A percentile compares a stretch with the other conserved stretches of the same genome.
These are phyloP conservation scores for Buceros bicornis DNA, from an alignment of 2,797 vertebrate genomes.

Conservation along the genomic window DNA sequence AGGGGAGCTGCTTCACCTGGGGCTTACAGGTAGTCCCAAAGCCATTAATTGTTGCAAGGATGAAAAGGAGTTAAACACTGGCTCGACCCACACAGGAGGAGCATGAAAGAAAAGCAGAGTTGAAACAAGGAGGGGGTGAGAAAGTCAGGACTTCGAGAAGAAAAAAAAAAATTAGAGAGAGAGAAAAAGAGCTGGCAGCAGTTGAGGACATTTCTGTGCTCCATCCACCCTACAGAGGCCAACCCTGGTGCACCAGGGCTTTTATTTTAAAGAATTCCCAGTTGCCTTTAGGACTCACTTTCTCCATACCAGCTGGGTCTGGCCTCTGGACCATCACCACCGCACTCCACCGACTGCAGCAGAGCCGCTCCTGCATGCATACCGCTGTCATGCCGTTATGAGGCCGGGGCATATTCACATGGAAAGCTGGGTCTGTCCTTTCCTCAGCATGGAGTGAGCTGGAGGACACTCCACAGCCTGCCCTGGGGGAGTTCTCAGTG, in stretches of 20 bases:
- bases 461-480: neutral
- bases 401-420: neutral
- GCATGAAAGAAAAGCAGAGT: conserved; percentile 17
- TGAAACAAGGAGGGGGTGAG: neutral
- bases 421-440: neutral
- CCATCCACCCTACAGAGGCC: neutral
- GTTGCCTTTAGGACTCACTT: neutral
- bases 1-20: neutral
- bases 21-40: neutral
- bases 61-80: conserved; percentile 13
- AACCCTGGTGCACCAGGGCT: neutral
- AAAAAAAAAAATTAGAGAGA: neutral
- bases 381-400: fast-evolving
- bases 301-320: neutral
- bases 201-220: neutral
- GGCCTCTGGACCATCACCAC: neutral
- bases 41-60: neutral
- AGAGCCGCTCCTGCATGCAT: fast-evolving
- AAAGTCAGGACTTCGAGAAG: neutral
- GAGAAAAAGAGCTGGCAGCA: neutral
- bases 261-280: neutral
- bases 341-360: fast-evolving
- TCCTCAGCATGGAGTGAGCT: neutral
- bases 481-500: neutral
- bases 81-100: neutral